Conservation (phyloP, 2,888 invertebrate species). For the Mimumesa dahlbomi region DNA sequence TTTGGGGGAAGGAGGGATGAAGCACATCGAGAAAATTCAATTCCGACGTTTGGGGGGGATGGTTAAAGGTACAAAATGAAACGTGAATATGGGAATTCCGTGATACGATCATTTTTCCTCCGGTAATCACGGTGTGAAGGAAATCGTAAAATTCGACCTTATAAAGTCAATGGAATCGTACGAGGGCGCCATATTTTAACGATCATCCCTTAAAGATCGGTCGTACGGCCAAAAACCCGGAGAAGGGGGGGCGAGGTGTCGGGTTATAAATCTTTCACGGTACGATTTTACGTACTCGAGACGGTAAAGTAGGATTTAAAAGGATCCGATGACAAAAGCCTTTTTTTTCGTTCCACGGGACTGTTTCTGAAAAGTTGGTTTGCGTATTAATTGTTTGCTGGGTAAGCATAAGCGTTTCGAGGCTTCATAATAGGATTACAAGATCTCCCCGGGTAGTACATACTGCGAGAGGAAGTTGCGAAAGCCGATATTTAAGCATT, state of each 20-base stretch:
- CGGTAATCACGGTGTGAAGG: too few species aligned
- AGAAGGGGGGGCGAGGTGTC: slow-evolving; percentile 30
- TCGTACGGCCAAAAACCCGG: too few species aligned
- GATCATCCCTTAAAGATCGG: too few species aligned
- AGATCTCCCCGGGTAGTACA: background rate
- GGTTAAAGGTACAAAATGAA: too few species aligned
- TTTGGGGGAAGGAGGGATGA: too few species aligned
- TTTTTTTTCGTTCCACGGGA: background rate
- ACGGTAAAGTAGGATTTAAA: slow-evolving; percentile 39
- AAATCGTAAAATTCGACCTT: too few species aligned
- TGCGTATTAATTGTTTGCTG: slow-evolving; percentile 8
- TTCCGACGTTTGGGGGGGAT: too few species aligned
- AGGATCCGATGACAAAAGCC: background rate
- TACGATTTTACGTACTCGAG: slow-evolving; percentile 38
- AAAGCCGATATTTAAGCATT: background rate
- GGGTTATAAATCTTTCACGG: slow-evolving; percentile 35
- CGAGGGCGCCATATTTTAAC: too few species aligned
- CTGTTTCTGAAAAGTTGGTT: background rate
- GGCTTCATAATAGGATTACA: slow-evolving; percentile 8
- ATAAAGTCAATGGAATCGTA: too few species aligned
- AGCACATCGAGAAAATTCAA: too few species aligned
- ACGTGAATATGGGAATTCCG: too few species aligned
- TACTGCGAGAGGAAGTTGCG: background rate
- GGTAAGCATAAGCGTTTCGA: slow-evolving; percentile 4
- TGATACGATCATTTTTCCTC: too few species aligned